Conservation (phyloP, 2,888 invertebrate genomes). For the Apantesis nais region DNA sequence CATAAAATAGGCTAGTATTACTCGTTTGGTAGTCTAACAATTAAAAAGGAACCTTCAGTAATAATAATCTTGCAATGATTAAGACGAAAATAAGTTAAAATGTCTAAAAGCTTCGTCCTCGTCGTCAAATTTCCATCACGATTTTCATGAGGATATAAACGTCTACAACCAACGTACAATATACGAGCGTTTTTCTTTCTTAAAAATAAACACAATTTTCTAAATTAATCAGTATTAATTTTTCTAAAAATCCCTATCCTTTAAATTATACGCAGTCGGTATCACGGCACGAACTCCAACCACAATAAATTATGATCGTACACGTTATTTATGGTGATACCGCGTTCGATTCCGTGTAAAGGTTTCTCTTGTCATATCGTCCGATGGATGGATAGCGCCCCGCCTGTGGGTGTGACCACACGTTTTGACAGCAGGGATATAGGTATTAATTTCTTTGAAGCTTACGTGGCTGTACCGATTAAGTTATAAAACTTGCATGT, state of each 20-base stretch:
- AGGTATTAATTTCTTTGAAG: slow-evolving; percentile 41
- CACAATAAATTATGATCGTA: slow-evolving; percentile 67
- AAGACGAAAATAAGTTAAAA: too few species aligned
- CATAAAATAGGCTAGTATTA: too few species aligned
- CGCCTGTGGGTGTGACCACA: slow-evolving; percentile 39
- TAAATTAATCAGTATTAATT: not conserved
- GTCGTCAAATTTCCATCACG: too few species aligned
- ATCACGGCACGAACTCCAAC: slow-evolving; percentile 22
- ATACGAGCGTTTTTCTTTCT: not conserved
- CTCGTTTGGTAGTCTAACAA: too few species aligned
- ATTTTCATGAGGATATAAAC: too few species aligned
- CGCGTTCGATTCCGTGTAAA: slow-evolving; percentile 60
- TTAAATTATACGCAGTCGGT: not conserved
- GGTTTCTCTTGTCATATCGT: slow-evolving; percentile 68
- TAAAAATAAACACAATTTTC: not conserved
- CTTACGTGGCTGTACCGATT: slow-evolving; percentile 12
- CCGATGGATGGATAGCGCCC: slow-evolving; percentile 53
- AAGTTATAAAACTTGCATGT: slow-evolving; percentile 9
- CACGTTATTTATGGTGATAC: slow-evolving; percentile 68
- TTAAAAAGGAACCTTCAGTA: too few species aligned
- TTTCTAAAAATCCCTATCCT: slow-evolving; percentile 6
- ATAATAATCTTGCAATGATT: too few species aligned
- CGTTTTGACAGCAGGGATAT: slow-evolving; percentile 30
- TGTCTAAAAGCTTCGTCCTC: too few species aligned
- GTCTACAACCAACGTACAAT: too few species aligned